These are phyloP conservation scores for Brenthis daphne DNA, from an alignment of 2,888 invertebrate species.

Conservation along the genomic window DNA sequence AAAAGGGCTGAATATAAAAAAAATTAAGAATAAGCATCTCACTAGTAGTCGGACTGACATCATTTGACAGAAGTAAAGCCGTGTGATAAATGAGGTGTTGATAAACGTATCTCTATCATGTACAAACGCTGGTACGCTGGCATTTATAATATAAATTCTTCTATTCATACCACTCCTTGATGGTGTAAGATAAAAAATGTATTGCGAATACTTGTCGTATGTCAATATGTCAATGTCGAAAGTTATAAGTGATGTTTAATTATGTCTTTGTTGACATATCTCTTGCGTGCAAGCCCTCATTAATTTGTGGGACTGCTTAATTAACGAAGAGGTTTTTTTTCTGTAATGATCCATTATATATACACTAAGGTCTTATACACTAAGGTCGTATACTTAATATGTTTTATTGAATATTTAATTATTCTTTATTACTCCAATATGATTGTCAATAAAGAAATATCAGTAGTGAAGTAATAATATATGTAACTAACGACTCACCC, in stretches of 20 bases:
- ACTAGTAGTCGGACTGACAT: too few relatives aligned
- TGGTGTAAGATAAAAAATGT: slow-evolving; percentile 12
- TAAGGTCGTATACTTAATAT: too few relatives aligned
- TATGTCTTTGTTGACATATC: slow-evolving; percentile 8
- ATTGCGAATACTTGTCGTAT: slow-evolving; percentile 24
- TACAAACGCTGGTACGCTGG: slow-evolving; percentile 1
- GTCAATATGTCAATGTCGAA: slow-evolving; percentile 19
- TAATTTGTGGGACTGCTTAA: not conserved
- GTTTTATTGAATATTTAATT: too few relatives aligned
- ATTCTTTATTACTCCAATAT: too few relatives aligned
- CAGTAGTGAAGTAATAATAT: too few relatives aligned
- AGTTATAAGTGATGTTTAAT: not conserved
- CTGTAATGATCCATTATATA: too few relatives aligned
- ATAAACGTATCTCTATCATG: slow-evolving; percentile 23
- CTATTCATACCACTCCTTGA: slow-evolving; percentile 7
- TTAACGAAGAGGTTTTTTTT: not conserved
- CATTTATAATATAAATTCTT: slow-evolving; percentile 22
- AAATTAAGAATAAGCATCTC: too few relatives aligned
- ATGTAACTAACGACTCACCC: too few relatives aligned
- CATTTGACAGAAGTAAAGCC: slow-evolving; percentile 9
- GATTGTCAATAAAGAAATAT: too few relatives aligned
- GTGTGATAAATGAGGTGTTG: slow-evolving; percentile 27
- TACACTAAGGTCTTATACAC: too few relatives aligned
- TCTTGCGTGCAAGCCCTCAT: not conserved
- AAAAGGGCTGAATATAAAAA: too few relatives aligned